These are phyloP conservation scores for Oplegnathus fasciatus DNA, from an alignment of 2,113 vertebrate species.

Conservation along the genomic window DNA sequence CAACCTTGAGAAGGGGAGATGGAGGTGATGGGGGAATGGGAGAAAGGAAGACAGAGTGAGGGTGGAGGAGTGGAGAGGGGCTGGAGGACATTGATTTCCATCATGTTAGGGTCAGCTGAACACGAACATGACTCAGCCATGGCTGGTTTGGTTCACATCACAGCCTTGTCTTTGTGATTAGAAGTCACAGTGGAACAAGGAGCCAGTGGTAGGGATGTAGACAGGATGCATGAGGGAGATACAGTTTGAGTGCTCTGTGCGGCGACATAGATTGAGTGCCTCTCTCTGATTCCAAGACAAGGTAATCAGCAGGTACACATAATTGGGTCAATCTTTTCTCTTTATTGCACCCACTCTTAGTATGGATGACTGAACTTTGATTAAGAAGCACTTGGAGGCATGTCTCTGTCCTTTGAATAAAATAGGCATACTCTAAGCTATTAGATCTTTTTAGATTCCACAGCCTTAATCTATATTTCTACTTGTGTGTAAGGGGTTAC, in stretches of 20 bases:
- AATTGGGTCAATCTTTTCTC: slow-evolving; percentile 65
- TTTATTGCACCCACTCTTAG: slow-evolving; percentile 40
- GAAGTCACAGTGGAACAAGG: slow-evolving; percentile 23
- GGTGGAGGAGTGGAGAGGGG: not conserved
- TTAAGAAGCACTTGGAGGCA: slow-evolving; percentile 57
- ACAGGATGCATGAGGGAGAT: slow-evolving; percentile 27
- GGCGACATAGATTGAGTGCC: slow-evolving; percentile 16
- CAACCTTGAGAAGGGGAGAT: slow-evolving; percentile 57
- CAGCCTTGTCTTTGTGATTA: slow-evolving; percentile 33
- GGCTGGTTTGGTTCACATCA: slow-evolving; percentile 27
- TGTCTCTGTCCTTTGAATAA: slow-evolving; percentile 33
- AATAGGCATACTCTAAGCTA: not conserved
- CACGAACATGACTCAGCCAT: slow-evolving; percentile 18
- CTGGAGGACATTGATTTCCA: slow-evolving; percentile 28
- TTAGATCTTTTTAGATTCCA: slow-evolving; percentile 3
- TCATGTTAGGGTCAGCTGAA: slow-evolving; percentile 48
- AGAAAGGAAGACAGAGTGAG: slow-evolving; percentile 16
- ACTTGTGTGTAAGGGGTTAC: not conserved
- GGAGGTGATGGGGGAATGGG: slow-evolving; percentile 21
- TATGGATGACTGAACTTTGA: slow-evolving; percentile 65
- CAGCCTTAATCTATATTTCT: not conserved
- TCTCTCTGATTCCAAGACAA: slow-evolving; percentile 45
- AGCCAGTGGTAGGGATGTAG: slow-evolving; percentile 19
- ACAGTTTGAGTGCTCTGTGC: not conserved
- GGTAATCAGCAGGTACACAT: slow-evolving; percentile 67